Base-by-base conservation (phyloP, 30 jellyfish, hydroid and myxozoan species). In the Cassiopea andromeda region DNA sequence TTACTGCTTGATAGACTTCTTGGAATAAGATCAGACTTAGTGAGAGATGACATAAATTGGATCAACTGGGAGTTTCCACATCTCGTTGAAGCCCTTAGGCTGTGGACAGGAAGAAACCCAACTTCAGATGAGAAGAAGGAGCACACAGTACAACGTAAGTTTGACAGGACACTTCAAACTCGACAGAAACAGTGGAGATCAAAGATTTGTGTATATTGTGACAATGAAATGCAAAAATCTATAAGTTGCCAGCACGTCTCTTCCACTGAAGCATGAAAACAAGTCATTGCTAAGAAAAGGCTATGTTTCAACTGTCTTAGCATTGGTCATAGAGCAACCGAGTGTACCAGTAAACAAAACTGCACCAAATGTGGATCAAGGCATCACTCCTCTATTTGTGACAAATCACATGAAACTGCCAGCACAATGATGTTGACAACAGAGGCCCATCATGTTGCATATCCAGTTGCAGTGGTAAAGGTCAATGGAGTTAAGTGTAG, bases 401-500 rank as follows among this genome's bases (percentile, higher is more conserved):
- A 81, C 90, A 60, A 81, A 61, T 59, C 80, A 5, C 64, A 61
- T 13, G 81, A 81, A 27, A 27, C 85, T 8, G 61, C 90, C 14
- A 47, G 84, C 82, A 68, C 46, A 46, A 83, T 69, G 75, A 67
- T 83, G 92, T 46, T 83, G 87, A 64, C 93, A 71, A 45, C 92
- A 68, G 88, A 70, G 72, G 49, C 44, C 48, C 59, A 48, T 2
- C 45, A 46, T 15, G 89, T 92, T 18, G 73, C 77, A 54, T 92
- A 92, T 46, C 97, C 97, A 14, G 89, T 83, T 47, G 97, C 81
- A 5, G 60, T 81, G 46, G 93, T 82, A 7, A 83, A 79, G 46
- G 96, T 87, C n/a, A 86, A 92, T 74, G 96, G 96, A 18, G 87
- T 92, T 44, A 81, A 73, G 75, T 89, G 92, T 64, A 44, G 91